Evolutionary conservation across 2,888 invertebrate genomes (phyloP).

Genomic region (Leptinotarsa tumamoca): DNA sequence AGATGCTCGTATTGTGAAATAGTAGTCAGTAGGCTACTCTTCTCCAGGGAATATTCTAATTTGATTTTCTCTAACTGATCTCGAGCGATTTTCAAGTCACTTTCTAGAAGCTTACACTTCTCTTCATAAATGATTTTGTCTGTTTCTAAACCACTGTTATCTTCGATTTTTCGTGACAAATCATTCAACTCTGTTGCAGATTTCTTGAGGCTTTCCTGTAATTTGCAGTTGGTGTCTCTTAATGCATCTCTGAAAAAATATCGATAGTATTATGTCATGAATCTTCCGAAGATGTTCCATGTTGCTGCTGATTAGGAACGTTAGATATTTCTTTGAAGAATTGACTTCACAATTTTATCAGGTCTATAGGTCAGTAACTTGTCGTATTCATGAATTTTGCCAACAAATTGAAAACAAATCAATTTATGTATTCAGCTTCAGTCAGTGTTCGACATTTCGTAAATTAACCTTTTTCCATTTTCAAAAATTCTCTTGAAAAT

Average conservation of each 20-base stretch:
- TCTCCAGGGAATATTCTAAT: constrained; percentile 37
- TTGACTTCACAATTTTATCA: too few species aligned
- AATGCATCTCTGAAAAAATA: constrained; percentile 45
- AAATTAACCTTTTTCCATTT: too few species aligned
- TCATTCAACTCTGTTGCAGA: constrained; percentile 48
- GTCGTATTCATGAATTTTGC: too few species aligned
- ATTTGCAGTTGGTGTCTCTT: constrained; percentile 48
- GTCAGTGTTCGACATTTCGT: too few species aligned
- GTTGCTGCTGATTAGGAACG: too few species aligned
- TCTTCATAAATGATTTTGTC: constrained; percentile 41
- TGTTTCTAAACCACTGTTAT: constrained; percentile 19
- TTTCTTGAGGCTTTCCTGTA: constrained; percentile 52
- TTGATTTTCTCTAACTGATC: constrained; percentile 37
- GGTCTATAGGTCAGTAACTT: too few species aligned
- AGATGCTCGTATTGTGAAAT: constrained; percentile 36
- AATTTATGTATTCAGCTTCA: too few species aligned
- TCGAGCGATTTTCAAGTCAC: constrained; percentile 39
- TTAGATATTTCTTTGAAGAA: too few species aligned
- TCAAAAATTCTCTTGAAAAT: too few species aligned
- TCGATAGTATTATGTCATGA: neutral
- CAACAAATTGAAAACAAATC: too few species aligned
- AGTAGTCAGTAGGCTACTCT: constrained; percentile 31
- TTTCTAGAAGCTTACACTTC: constrained; percentile 44
- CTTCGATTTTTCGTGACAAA: constrained; percentile 48
- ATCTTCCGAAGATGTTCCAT: too few species aligned